Conservation (phyloP, 2,113 vertebrate genomes). For the Lepisosteus osseus region DNA sequence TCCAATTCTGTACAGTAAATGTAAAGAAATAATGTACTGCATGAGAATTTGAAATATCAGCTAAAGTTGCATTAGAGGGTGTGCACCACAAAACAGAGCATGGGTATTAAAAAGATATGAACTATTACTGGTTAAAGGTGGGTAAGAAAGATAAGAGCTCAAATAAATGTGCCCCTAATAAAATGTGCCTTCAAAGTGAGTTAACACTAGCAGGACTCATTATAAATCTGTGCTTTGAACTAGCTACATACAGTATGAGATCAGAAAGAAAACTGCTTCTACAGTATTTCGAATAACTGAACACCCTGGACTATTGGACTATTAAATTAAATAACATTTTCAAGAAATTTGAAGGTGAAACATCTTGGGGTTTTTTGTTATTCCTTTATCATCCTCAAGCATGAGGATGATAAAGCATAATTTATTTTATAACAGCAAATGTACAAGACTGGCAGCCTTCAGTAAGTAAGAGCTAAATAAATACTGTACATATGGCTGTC, state of each 20-base stretch:
- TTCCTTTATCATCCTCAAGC: background rate
- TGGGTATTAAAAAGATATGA: slow-evolving; percentile 20
- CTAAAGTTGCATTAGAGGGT: slow-evolving; percentile 4
- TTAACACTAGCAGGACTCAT: background rate
- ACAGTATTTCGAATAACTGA: background rate
- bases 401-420: background rate
- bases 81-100: slow-evolving; percentile 17
- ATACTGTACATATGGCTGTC: background rate
- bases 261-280: slow-evolving; percentile 15
- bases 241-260: background rate
- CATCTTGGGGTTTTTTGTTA: background rate
- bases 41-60: slow-evolving; percentile 10
- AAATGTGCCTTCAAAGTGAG: slow-evolving; percentile 9
- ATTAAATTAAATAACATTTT: slow-evolving; percentile 9
- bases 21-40: background rate
- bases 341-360: background rate
- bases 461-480: too few relatives aligned
- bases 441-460: too few relatives aligned
- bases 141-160: slow-evolving; percentile 2
- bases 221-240: background rate
- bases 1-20: background rate
- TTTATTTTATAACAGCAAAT: background rate
- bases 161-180: slow-evolving; percentile 8
- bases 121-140: background rate
- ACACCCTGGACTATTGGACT: background rate